Percentiles rank a stretch among this genome's conserved stretches.
Evolutionary conservation across 2,113 vertebrate genomes (phyloP).

Genomic region (Mesocricetus auratus): DNA sequence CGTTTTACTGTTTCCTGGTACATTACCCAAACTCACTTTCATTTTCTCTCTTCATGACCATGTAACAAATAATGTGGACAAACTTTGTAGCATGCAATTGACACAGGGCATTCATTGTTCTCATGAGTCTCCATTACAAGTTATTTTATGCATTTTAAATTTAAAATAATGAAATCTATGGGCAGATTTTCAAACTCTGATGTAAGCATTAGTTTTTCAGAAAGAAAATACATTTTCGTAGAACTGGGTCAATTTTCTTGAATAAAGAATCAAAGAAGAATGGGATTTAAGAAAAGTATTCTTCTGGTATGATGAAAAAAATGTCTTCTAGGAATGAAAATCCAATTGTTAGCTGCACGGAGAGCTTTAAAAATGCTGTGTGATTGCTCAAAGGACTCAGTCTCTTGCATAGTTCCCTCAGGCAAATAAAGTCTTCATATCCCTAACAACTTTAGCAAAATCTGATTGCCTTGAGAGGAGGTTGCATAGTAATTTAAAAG

Average conservation of each 20-base stretch:
- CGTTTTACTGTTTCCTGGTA: neutral
- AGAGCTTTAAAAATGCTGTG: conserved; percentile 27
- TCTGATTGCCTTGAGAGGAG: neutral
- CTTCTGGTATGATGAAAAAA: neutral
- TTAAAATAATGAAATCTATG: neutral
- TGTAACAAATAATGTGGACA: neutral
- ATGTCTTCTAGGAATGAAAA: neutral
- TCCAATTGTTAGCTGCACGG: neutral
- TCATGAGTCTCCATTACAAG: neutral
- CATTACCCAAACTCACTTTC: neutral
- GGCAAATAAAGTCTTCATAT: conserved; percentile 34
- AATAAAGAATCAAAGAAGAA: neutral
- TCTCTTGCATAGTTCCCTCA: conserved; percentile 11
- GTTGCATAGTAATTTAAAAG: neutral
- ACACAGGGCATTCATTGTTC: neutral
- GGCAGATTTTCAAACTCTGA: conserved; percentile 8
- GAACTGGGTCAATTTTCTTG: neutral
- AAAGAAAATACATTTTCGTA: neutral
- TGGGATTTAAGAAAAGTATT: neutral
- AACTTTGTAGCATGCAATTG: neutral
- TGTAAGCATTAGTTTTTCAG: neutral
- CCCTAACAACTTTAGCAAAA: conserved; percentile 18
- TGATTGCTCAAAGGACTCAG: neutral
- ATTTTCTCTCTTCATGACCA: conserved; percentile 10
- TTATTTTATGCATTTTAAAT: conserved; percentile 30